Conservation (phyloP, 1,140 invertebrate genomes). For the fruit fly (Drosophila melanogaster) region Release_6_plus_ISO1_MT NT_033779.5:14399501-14400000, state of each 20-base stretch:
- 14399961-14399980: background rate
- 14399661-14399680: conserved; percentile 36
- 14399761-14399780: conserved; percentile 1
- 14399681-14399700: conserved; percentile 4
- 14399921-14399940: background rate
- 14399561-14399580: conserved; percentile 32
- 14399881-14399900: background rate
- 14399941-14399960: background rate
- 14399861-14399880: background rate
- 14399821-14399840: background rate
- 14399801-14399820: background rate
- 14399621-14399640: conserved; percentile 18
- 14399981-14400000: background rate
- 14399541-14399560: conserved; percentile 58
- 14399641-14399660: conserved; percentile 47
- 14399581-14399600: conserved; percentile 2
- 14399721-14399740: conserved; percentile 19
- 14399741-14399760: conserved; percentile 7
- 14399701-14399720: conserved; percentile 25
- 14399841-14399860: background rate
- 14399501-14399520: conserved; percentile 47
- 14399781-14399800: background rate
- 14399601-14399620: conserved; percentile 28
- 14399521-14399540: conserved; percentile 49
- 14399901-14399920: background rate